These are phyloP conservation scores for Dione vanillae DNA, from an alignment of 2,888 invertebrate genomes.

Conservation along the genomic window DNA sequence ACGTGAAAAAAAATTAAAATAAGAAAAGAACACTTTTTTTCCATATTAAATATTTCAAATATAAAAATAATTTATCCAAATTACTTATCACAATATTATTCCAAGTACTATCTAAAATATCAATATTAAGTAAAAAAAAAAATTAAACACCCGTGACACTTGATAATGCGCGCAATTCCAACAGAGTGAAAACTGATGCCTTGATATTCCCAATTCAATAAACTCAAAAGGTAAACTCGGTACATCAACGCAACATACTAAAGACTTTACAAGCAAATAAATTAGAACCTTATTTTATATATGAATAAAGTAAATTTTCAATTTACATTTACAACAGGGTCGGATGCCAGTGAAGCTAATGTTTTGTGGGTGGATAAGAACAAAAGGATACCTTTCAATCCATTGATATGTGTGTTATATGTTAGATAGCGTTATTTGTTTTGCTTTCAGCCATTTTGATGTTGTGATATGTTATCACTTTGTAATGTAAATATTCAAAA, in stretches of 20 bases:
- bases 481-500: neutral
- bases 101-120: neutral
- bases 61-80: no score
- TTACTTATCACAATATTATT: no score
- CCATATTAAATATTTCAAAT: no score
- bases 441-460: conserved; percentile 26
- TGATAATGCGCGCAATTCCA: conserved; percentile 23
- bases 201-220: conserved; percentile 35
- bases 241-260: conserved; percentile 16
- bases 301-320: conserved; percentile 13
- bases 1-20: no score
- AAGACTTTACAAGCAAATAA: neutral
- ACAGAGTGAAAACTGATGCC: conserved; percentile 29
- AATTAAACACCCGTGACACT: neutral
- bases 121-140: neutral
- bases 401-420: conserved; percentile 43
- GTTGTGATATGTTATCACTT: neutral
- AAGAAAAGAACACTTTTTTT: no score
- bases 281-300: neutral
- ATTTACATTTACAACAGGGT: neutral
- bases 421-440: conserved; percentile 44
- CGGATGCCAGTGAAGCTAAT: conserved; percentile 24
- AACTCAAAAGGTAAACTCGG: conserved; percentile 32
- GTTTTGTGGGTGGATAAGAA: conserved; percentile 40
- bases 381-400: conserved; percentile 47